A percentile compares a stretch with the other conserved stretches of the same genome.
These are phyloP conservation scores for Hormaphis cornu DNA, from an alignment of 1,140 invertebrate species.

Conservation along the genomic window DNA sequence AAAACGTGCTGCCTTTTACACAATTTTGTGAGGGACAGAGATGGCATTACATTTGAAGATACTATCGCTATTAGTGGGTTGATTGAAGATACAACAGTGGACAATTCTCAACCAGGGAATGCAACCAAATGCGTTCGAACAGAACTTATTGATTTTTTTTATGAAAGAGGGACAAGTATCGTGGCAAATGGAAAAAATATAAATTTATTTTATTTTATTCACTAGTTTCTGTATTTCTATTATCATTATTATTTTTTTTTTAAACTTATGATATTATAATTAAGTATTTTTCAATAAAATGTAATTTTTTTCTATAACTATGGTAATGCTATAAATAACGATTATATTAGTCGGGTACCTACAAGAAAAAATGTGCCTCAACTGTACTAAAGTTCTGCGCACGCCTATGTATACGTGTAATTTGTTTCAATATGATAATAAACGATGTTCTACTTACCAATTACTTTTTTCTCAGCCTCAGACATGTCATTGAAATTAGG, in stretches of 20 bases:
- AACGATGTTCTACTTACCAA: not conserved
- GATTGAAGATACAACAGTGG: slow-evolving; percentile 20
- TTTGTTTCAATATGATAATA: not conserved
- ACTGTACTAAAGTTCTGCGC: too few species aligned
- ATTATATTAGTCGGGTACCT: too few species aligned
- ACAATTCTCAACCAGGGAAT: not conserved
- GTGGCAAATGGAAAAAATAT: not conserved
- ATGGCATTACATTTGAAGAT: slow-evolving; percentile 35
- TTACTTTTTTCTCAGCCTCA: not conserved
- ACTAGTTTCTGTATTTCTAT: not conserved
- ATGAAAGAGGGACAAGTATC: not conserved
- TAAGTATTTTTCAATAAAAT: not conserved
- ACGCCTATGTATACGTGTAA: too few species aligned
- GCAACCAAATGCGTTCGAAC: slow-evolving; percentile 5
- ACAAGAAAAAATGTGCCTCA: too few species aligned
- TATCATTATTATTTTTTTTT: not conserved
- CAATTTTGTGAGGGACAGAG: slow-evolving; percentile 32
- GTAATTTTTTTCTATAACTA: not conserved
- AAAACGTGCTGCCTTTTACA: slow-evolving; percentile 35
- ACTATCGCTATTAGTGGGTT: slow-evolving; percentile 34
- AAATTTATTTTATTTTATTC: not conserved
- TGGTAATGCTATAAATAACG: not conserved
- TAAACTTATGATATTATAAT: not conserved
- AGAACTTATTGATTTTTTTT: not conserved
- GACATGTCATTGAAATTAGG: not conserved